Evolutionary conservation across 2,888 invertebrate genomes (phyloP).

Genomic region (Amphiduros pacificus): DNA sequence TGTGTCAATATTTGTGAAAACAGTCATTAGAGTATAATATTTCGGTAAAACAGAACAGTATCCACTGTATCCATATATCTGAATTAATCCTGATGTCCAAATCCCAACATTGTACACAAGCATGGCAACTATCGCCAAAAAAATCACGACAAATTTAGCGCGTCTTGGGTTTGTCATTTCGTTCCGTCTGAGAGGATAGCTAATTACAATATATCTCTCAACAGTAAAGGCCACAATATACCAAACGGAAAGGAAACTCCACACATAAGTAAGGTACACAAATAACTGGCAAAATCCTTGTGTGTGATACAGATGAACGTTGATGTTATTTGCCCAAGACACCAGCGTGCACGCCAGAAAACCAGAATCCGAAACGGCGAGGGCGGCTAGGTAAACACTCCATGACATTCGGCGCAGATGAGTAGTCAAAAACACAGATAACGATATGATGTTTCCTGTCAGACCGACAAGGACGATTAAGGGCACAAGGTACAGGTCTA

Average conservation of each 20-base stretch:
- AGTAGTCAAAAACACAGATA: constrained; percentile 18
- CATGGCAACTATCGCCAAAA: not conserved
- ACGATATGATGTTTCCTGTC: constrained; percentile 14
- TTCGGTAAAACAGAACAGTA: constrained; percentile 1
- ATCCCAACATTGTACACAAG: constrained; percentile 13
- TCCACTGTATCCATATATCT: not conserved
- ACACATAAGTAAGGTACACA: constrained; percentile 41
- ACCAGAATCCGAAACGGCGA: constrained; percentile 13
- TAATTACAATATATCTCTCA: constrained; percentile 80
- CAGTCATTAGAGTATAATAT: not conserved
- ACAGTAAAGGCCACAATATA: constrained; percentile 83
- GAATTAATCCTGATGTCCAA: constrained; percentile 11
- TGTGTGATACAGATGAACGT: constrained; percentile 7
- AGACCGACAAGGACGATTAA: constrained; percentile 17
- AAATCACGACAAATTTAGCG: constrained; percentile 15
- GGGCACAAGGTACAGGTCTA: constrained; percentile 61
- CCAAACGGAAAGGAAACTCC: constrained; percentile 67
- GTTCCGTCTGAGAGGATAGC: constrained; percentile 68
- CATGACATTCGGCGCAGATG: constrained; percentile 16
- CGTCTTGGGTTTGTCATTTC: constrained; percentile 11
- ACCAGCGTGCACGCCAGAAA: constrained; percentile 17
- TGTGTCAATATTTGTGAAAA: constrained; percentile 10
- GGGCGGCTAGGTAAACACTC: constrained; percentile 20
- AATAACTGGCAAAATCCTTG: constrained; percentile 19
- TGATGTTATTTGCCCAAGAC: constrained; percentile 16